Base-by-base conservation (phyloP, 2,888 invertebrate genomes). In the Morpho helenor region DNA sequence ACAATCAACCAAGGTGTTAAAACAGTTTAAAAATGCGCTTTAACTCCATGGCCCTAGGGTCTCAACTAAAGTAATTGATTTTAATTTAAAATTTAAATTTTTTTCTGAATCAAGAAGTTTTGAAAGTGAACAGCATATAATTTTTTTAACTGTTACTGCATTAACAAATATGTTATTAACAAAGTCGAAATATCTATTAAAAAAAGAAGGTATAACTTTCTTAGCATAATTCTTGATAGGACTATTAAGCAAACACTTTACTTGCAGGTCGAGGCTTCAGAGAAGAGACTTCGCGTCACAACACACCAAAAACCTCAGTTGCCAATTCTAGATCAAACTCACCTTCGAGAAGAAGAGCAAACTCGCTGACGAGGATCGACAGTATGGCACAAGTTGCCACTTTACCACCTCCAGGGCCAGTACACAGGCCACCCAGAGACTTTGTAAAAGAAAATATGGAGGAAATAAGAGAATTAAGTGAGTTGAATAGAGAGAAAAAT, bases 281-380 rank as follows among this genome's bases (percentile, higher is more conserved):
- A 68, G 87, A 87, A 77, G 87, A 87, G 44, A 90, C 89, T 7
- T 92, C 93, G 6, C 84, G 92, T 8, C 92, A 92, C 62, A 91
- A 85, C 51, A 92, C 92, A 9, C 92, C 93, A 4, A 82, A 74
- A 68, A 83, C 86, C 42, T 88, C 89, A 51, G 81, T 84, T 45
- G 68, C 79, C 48, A 88, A 86, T 65, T 91, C 91, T 47, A 77
- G 89, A 73, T 75, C 85, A 39, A 84, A 70, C 60, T 90, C 91
- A 0, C 91, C 91, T 2, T 78, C 80, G 0, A 72, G 86, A 67
- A 81, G 85, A 77, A 77, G 88, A 72, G 86, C 88, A 7, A 82
- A 77, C 67, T 91, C 91, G 1, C 65, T 87, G 45, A 79, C 87
- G 3, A 81, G 74, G 64, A 80, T 84, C 55, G 91, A 90, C 70